Evolutionary conservation across 2,113 vertebrate species (phyloP), one percentile per base, ranked within the genome.

Genomic region (Glaucomys volans): DNA sequence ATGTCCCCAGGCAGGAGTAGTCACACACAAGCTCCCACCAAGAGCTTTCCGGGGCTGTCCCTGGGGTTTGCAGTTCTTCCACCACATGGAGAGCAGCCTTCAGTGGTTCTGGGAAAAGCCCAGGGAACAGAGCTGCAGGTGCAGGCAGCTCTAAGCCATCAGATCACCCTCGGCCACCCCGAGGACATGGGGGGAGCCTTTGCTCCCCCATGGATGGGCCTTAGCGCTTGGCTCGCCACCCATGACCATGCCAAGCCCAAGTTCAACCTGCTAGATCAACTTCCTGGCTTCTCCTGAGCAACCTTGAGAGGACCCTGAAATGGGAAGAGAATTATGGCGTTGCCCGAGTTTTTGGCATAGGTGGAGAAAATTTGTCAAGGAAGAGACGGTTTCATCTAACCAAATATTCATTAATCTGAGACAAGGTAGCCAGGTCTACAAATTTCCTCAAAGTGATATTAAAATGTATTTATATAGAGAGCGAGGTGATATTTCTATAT

Each of bases 361-460:
- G 26, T 87, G 26, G 13, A 96, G 54, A 93, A 90, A 93, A 90
- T 87, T 79, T 96, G 80, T 94, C 92, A 92, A 90, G 82, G 87
- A 91, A 88, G 54, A 91, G 17, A 22, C 52, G 85, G 67, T 96
- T 96, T 94, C 76, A 92, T 82, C 92, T 86, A 96, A 93, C 90
- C 86, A 92, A 95, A 95, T 94, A 96, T 81, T 95, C 92, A 95
- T 92, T 97, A 93, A 94, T 94, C 77, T 94, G 72, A 79, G 91
- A 92, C 84, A 95, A 96, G 74, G 89, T 97, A 95, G 87, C 90
- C 95, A 97, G 62, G 77, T 93, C 97, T 95, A 97, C 90, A 95
- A 90, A 97, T 97, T 97, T 95, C 90, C 90, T 97, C 92, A 77
- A 95, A 97, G 95, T 86, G 42, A 88, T 87, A 95, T 95, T 97